Percentiles rank a stretch among this genome's conserved stretches.
Conservation (phyloP, 2,797 vertebrate genomes). For the Sebastes hopkinsi region DNA sequence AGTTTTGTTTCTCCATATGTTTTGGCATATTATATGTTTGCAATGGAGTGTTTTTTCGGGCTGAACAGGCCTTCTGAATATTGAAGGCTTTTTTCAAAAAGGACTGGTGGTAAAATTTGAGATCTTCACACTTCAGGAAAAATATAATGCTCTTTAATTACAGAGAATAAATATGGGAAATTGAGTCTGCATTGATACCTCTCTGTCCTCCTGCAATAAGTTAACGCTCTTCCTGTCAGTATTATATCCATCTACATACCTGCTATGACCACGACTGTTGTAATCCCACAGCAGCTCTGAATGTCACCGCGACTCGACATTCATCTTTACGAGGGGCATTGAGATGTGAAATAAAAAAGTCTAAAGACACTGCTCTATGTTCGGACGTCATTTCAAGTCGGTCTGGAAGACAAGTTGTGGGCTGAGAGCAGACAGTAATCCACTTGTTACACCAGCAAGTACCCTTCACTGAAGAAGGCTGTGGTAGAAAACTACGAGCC, state of each 20-base stretch:
- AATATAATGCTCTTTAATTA: constrained; percentile 9
- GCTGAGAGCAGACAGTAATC: background rate
- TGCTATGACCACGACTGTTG: constrained; percentile 52
- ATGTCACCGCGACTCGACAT: constrained; percentile 27
- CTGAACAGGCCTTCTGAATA: background rate
- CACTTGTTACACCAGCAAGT: background rate
- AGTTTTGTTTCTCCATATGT: constrained; percentile 23
- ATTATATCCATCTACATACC: background rate
- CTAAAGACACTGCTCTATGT: constrained; percentile 3
- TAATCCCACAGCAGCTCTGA: constrained; percentile 29
- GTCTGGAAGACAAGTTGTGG: background rate
- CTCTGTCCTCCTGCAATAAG: constrained; percentile 55
- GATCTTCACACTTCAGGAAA: background rate
- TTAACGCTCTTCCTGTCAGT: constrained; percentile 24
- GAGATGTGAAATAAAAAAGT: constrained; percentile 70
- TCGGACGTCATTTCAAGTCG: background rate
- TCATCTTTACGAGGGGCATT: constrained; percentile 43
- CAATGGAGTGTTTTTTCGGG: constrained; percentile 34
- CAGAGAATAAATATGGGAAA: background rate
- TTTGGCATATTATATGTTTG: constrained; percentile 49
- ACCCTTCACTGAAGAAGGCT: background rate
- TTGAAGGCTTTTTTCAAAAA: constrained; percentile 4
- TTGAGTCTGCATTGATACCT: background rate
- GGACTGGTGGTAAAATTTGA: background rate
- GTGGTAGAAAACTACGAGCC: background rate